These are phyloP conservation scores for Tetramorium simillimum DNA, from an alignment of 1,140 invertebrate species.

Conservation along the genomic window DNA sequence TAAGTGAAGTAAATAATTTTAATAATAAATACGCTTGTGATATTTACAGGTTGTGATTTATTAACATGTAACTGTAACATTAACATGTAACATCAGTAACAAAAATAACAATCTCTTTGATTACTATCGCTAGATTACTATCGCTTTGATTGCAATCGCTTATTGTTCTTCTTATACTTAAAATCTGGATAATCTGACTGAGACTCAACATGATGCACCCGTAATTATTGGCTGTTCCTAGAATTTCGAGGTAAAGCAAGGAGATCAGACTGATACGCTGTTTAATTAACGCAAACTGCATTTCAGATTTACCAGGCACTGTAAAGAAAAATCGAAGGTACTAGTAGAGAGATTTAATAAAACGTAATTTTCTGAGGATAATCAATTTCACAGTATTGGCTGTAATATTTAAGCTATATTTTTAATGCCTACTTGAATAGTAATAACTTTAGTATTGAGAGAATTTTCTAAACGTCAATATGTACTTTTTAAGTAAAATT, in stretches of 20 bases:
- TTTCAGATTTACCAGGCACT: conserved; percentile 53
- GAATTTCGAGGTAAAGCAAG: conserved; percentile 25
- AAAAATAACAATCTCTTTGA: conserved; percentile 42
- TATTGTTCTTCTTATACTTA: conserved; percentile 10
- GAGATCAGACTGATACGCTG: conserved; percentile 23
- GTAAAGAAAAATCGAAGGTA: background rate
- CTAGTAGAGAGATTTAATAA: too few relatives aligned
- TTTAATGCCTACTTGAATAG: background rate
- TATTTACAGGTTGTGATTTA: conserved; percentile 33
- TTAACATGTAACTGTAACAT: background rate
- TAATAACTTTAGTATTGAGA: too few relatives aligned
- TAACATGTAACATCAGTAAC: conserved; percentile 30
- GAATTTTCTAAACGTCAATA: background rate
- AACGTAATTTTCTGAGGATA: background rate
- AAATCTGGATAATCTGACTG: conserved; percentile 19
- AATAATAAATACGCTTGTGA: background rate
- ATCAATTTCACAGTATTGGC: background rate
- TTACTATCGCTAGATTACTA: conserved; percentile 5
- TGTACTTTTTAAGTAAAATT: background rate
- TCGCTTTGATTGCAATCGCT: conserved; percentile 4
- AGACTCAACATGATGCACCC: conserved; percentile 18
- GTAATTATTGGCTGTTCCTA: conserved; percentile 28
- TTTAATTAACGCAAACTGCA: background rate
- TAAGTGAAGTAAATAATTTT: background rate
- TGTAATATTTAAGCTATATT: background rate